phyloP scores from a whole-genome alignment of 2,888 invertebrate species.

The Cryptus viduatorius region DNA sequence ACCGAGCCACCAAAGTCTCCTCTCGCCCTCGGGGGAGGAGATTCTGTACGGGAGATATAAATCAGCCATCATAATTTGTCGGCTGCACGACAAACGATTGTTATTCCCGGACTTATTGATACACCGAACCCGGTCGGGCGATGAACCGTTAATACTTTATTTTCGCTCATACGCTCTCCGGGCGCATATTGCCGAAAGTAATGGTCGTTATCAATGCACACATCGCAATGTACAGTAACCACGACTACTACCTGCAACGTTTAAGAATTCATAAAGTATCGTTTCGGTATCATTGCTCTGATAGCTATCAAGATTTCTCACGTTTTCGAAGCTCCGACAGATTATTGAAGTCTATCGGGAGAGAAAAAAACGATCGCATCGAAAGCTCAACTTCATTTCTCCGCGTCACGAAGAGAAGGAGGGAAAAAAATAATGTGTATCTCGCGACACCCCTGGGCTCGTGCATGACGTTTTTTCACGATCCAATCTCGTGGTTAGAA shows the following conservation, averaged over 20 bases:
- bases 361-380: conserved; percentile 4
- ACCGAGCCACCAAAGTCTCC: background rate
- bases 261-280: background rate
- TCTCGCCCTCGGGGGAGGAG: background rate
- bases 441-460: background rate
- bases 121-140: conserved; percentile 9
- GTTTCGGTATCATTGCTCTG: background rate
- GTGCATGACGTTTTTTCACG: conserved; percentile 33
- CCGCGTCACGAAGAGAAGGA: conserved; percentile 1
- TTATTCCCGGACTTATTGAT: conserved; percentile 61
- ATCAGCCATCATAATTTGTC: conserved; percentile 16
- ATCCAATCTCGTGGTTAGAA: conserved; percentile 26
- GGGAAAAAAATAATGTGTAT: conserved; percentile 9
- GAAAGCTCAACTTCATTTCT: background rate
- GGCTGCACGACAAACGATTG: conserved; percentile 33
- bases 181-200: background rate
- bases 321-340: background rate
- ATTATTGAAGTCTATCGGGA: background rate
- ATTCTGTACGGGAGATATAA: background rate
- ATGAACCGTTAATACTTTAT: conserved; percentile 48
- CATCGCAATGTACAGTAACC: conserved; percentile 2
- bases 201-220: background rate
- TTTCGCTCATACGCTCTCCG: background rate
- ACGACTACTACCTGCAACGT: background rate
- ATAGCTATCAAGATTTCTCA: conserved; percentile 32